Base-by-base conservation (phyloP, 2,888 invertebrate species). In the Campoletis raptor region DNA sequence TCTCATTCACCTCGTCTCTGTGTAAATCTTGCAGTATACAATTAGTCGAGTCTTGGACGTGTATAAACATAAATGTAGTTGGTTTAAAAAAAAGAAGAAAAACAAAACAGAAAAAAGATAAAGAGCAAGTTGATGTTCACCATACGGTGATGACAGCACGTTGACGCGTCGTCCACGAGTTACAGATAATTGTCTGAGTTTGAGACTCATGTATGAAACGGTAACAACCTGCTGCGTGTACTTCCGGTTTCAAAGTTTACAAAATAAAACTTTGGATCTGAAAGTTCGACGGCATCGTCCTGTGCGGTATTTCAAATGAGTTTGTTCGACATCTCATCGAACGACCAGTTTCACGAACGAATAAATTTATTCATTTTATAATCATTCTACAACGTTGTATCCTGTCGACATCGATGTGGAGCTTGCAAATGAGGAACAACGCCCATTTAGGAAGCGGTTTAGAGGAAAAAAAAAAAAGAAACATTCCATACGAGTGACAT, bases 101-200 rank as follows among this genome's bases (percentile, higher is more conserved):
- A 54, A n/a, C n/a, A 36, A 42, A n/a, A 42, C 3, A 42, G 0
- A 18, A 42, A n/a, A 48, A 73, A 30, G 52, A 36, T 15, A 73
- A 73, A 40, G n/a, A 42, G 15, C 73, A 40, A 18, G 40, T 40
- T 15, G 21, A 73, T 54, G 40, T 45, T 12, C 73, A 54, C 24
- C 45, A 6, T 21, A 36, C 37, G 54, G 72, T 54, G 85, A 81
- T 85, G 85, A 85, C 85, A 85, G 81, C 81, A 52, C 57, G 77
- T 85, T 85, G 81, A 85, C 85, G 61, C 15, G 78, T 72, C 67
- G 45, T 24, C 66, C 64, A 69, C 42, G 66, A 72, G 36, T 66
- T 67, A 52, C 12, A 61, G 52, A 77, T 52, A 69, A 67, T 67
- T 15, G 30, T 48, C 21, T 15, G 9, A 54, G 54, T 66, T 77